Percentiles rank a stretch among this genome's conserved stretches.
These are phyloP conservation scores for Cassiopea andromeda DNA, from an alignment of 30 jellyfish, hydroid and myxozoan genomes.

Conservation along the genomic window DNA sequence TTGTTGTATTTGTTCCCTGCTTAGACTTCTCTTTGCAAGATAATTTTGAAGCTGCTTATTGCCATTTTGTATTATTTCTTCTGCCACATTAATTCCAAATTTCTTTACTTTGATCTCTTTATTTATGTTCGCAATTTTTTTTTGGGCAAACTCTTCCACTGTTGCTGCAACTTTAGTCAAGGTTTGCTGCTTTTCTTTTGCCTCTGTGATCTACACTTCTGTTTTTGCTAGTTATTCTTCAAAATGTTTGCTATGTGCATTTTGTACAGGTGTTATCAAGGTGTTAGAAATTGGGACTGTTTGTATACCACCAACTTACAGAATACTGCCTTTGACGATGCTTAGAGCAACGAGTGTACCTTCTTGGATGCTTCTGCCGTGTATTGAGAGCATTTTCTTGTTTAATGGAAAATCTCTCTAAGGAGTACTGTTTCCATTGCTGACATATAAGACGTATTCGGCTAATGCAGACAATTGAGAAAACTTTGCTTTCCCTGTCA, in stretches of 20 bases:
- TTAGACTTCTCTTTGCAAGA: conserved; percentile 5
- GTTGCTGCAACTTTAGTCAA: conserved; percentile 8
- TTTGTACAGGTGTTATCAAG: conserved; percentile 11
- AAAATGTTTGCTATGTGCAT: conserved; percentile 6
- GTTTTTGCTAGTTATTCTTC: conserved; percentile 9
- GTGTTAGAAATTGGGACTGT: conserved; percentile 8
- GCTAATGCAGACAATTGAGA: conserved; percentile 41
- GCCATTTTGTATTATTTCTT: conserved; percentile 24
- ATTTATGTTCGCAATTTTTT: background rate
- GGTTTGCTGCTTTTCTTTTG: conserved; percentile 13
- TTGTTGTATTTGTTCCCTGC: conserved; percentile 20
- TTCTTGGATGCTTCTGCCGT: conserved; percentile 35
- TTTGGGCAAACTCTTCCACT: conserved; percentile 2
- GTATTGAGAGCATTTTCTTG: conserved; percentile 32
- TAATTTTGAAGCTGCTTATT: conserved; percentile 40
- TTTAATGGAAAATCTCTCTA: conserved; percentile 48
- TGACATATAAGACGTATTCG: conserved; percentile 23
- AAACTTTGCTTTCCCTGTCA: conserved; percentile 31
- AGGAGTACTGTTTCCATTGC: conserved; percentile 69
- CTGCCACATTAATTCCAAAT: conserved; percentile 35
- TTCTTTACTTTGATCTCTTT: conserved; percentile 1
- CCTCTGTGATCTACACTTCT: background rate
- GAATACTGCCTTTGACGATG: conserved; percentile 14
- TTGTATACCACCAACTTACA: conserved; percentile 46
- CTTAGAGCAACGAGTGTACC: conserved; percentile 53